Evolutionary conservation across 2,797 vertebrate species (phyloP).

Genomic region (Prunella strophiata): DNA sequence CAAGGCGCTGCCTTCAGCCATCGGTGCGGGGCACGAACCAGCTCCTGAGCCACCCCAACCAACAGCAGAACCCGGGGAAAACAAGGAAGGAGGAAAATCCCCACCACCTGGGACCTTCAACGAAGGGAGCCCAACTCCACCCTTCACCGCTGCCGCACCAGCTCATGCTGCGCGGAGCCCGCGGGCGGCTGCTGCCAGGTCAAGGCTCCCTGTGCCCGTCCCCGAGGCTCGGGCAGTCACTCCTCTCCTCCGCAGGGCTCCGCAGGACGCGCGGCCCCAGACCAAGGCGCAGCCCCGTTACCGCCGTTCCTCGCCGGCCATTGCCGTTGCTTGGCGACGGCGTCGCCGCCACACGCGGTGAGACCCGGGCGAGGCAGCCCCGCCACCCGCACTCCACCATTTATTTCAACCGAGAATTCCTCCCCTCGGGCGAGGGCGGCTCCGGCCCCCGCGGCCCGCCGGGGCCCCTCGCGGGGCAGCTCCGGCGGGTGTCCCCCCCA

Average conservation of each 20-base stretch:
- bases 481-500: background rate
- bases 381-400: background rate
- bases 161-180: background rate
- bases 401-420: background rate
- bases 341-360: background rate
- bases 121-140: background rate
- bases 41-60: background rate
- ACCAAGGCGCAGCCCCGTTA: background rate
- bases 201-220: background rate
- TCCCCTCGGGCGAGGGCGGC: background rate
- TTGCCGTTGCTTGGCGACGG: slow-evolving; percentile 6
- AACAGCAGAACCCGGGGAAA: background rate
- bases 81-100: background rate
- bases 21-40: rapidly evolving
- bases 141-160: background rate
- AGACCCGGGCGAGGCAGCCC: background rate
- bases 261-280: background rate
- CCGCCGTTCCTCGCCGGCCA: slow-evolving; percentile 5
- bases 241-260: background rate
- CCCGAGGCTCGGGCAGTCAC: background rate
- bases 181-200: background rate
- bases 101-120: background rate
- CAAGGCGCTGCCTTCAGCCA: background rate
- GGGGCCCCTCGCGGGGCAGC: background rate
- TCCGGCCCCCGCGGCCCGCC: background rate